Percentiles rank a stretch among this genome's conserved stretches.
Evolutionary conservation across 2,797 vertebrate genomes (phyloP).

Genomic region (Sardinella longiceps): DNA sequence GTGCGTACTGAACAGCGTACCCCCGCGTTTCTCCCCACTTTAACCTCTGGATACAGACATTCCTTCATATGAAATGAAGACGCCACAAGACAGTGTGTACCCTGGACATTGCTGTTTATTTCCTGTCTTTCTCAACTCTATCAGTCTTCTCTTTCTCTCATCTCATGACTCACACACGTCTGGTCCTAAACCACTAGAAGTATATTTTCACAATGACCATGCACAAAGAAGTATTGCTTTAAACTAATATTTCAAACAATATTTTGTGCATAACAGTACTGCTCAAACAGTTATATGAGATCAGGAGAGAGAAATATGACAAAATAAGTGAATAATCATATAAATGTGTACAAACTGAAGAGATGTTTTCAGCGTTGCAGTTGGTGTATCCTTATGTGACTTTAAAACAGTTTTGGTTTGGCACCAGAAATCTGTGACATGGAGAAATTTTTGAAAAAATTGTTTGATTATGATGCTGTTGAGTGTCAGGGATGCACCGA

Average conservation of each 20-base stretch:
- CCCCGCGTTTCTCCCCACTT: too few species aligned
- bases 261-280: slow-evolving; percentile 23
- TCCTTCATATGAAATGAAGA: neutral
- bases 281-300: neutral
- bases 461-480: neutral
- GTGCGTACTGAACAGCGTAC: too few species aligned
- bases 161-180: neutral
- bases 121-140: neutral
- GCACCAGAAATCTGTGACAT: neutral
- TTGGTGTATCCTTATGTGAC: neutral
- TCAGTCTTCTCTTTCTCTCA: slow-evolving; percentile 9
- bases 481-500: slow-evolving; percentile 13
- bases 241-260: slow-evolving; percentile 26
- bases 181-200: slow-evolving; percentile 11
- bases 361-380: neutral
- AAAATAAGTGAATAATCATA: neutral
- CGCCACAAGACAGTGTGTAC: neutral
- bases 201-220: slow-evolving; percentile 27
- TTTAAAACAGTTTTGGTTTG: neutral
- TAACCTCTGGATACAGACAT: too few species aligned
- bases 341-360: slow-evolving; percentile 5
- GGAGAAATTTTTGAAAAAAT: neutral
- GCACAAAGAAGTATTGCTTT: slow-evolving; percentile 24
- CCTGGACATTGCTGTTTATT: slow-evolving; percentile 5
- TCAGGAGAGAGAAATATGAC: neutral